These are phyloP conservation scores for Macheiramphus alcinus DNA, from an alignment of 2,113 vertebrate genomes.

Conservation along the genomic window DNA sequence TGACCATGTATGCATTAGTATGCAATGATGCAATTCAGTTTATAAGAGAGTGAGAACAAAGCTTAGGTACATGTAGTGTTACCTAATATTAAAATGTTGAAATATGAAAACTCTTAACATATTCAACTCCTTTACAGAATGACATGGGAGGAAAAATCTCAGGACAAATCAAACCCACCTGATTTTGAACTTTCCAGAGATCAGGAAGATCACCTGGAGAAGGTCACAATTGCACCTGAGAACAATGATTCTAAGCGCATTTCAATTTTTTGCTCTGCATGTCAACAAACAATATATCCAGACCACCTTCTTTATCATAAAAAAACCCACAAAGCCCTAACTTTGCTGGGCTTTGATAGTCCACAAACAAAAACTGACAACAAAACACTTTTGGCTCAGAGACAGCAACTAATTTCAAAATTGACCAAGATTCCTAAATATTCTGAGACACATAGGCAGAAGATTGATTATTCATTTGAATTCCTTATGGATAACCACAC, in stretches of 20 bases:
- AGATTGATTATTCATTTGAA: conserved; percentile 48
- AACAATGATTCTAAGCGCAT: background rate
- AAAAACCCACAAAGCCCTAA: conserved; percentile 42
- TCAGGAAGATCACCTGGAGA: background rate
- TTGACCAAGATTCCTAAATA: background rate
- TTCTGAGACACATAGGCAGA: conserved; percentile 23
- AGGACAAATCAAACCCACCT: background rate
- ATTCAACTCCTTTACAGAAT: conserved; percentile 23
- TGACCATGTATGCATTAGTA: background rate
- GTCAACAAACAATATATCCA: background rate
- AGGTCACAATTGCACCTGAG: background rate
- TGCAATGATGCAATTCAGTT: background rate
- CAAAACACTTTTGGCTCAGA: background rate
- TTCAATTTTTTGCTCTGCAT: conserved; percentile 54
- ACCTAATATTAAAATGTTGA: background rate
- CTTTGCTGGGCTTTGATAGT: background rate
- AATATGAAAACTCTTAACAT: background rate
- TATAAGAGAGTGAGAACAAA: background rate
- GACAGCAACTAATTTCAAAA: conserved; percentile 19
- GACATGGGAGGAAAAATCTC: background rate
- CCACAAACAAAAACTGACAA: background rate
- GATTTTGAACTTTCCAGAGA: background rate
- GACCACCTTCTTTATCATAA: conserved; percentile 36
- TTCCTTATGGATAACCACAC: conserved; percentile 17
- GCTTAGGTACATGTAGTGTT: background rate